phyloP scores from a whole-genome alignment of 1,140 invertebrate genomes.

The Panagrolaimus sp. region DNA sequence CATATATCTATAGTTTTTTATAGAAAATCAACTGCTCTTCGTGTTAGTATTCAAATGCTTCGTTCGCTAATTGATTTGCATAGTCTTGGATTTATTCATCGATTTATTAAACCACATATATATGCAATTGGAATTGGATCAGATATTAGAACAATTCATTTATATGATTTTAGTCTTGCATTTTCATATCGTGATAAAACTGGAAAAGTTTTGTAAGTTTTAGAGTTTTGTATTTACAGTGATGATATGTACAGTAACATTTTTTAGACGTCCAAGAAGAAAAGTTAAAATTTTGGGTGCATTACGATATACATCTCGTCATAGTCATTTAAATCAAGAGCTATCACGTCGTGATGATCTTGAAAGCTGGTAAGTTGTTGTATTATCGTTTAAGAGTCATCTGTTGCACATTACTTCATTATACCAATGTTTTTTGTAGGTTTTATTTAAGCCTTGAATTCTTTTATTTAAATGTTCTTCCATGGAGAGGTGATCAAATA shows the following conservation, averaged over 20 bases:
- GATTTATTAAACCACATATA: conserved; percentile 16
- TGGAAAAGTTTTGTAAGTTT: conserved; percentile 13
- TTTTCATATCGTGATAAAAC: conserved; percentile 6
- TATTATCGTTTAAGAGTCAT: no score
- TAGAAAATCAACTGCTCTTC: conserved; percentile 19
- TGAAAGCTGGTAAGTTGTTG: conserved; percentile 6
- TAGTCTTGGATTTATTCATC: conserved; percentile 18
- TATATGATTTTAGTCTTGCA: conserved; percentile 16
- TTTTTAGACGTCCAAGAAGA: conserved; percentile 12
- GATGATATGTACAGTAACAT: neutral
- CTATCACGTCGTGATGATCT: conserved; percentile 10
- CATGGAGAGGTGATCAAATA: conserved; percentile 9
- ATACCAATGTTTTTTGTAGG: neutral
- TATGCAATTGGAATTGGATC: conserved; percentile 19
- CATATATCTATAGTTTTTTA: no score
- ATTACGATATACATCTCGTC: conserved; percentile 4
- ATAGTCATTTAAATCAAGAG: conserved; percentile 6
- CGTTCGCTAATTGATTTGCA: conserved; percentile 11
- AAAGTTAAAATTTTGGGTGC: conserved; percentile 15
- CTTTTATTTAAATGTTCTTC: conserved; percentile 15
- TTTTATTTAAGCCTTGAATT: conserved; percentile 6
- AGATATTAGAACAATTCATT: conserved; percentile 15
- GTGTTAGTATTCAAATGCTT: conserved; percentile 20
- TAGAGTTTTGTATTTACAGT: neutral
- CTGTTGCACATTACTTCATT: no score